phyloP scores from a whole-genome alignment of 2,888 invertebrate species.

The Cheilosia vulpina region DNA sequence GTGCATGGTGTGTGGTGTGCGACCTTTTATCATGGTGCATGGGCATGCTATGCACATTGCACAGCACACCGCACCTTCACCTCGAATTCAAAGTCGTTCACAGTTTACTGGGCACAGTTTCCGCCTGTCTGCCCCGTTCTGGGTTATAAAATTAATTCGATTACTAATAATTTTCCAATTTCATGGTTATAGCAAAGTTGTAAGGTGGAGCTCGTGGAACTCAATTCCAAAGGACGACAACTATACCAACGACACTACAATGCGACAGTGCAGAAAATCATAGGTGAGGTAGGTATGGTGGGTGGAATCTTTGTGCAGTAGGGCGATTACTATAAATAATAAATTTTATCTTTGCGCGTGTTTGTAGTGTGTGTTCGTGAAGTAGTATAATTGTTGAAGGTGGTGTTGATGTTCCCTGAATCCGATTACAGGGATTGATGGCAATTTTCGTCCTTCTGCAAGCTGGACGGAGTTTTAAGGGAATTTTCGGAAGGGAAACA shows the following conservation, averaged over 20 bases:
- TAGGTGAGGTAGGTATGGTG: no score
- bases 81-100: slow-evolving; percentile 67
- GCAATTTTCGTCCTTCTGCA: background rate
- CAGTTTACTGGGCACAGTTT: slow-evolving; percentile 32
- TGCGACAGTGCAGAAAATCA: no score
- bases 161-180: slow-evolving; percentile 72
- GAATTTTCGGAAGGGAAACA: no score
- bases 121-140: slow-evolving; percentile 11
- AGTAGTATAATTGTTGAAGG: background rate
- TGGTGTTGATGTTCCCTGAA: slow-evolving; percentile 1
- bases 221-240: slow-evolving; percentile 4
- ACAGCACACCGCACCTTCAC: slow-evolving; percentile 49
- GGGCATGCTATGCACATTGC: slow-evolving; percentile 9
- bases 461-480: no score
- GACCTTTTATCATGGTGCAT: slow-evolving; percentile 52
- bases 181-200: slow-evolving; percentile 64
- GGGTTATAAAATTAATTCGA: slow-evolving; percentile 64
- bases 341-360: no score
- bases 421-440: slow-evolving; percentile 9
- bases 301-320: no score
- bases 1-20: background rate
- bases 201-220: background rate
- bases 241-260: no score
- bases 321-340: no score
- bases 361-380: no score